These are phyloP conservation scores for Synaphobranchus kaupii DNA, from an alignment of 2,797 vertebrate genomes.

Conservation along the genomic window DNA sequence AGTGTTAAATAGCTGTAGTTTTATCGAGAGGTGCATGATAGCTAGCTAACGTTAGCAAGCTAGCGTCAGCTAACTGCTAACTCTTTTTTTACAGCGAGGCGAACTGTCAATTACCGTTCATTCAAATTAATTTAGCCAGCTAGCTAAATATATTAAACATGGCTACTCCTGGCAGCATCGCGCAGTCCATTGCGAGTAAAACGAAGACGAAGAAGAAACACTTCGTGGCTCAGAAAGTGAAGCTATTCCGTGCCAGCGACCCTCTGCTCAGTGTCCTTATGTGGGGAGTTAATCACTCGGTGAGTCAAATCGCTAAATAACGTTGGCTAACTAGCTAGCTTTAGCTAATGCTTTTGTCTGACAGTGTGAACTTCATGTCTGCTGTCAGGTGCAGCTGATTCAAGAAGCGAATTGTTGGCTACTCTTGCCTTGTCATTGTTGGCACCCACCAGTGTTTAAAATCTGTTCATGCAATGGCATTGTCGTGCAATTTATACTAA, in stretches of 20 bases:
- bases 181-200: conserved; percentile 79
- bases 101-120: conserved; percentile 25
- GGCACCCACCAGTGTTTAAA: neutral
- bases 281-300: conserved; percentile 89
- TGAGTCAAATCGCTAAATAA: conserved; percentile 58
- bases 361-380: conserved; percentile 11
- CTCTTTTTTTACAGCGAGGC: conserved; percentile 4
- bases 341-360: conserved; percentile 4
- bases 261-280: conserved; percentile 85
- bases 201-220: conserved; percentile 89
- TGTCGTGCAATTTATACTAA: neutral
- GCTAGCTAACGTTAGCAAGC: neutral
- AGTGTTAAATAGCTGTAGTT: neutral
- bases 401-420: neutral
- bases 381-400: conserved; percentile 13
- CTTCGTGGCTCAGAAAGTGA: conserved; percentile 88
- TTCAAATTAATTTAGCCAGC: conserved; percentile 27
- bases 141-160: conserved; percentile 62
- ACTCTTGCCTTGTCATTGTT: neutral
- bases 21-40: neutral
- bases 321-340: neutral
- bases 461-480: neutral
- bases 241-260: conserved; percentile 85
- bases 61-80: neutral
- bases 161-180: conserved; percentile 77